Evolutionary conservation across 2,797 vertebrate genomes (phyloP).

Genomic region (Gallinago solitaria): DNA sequence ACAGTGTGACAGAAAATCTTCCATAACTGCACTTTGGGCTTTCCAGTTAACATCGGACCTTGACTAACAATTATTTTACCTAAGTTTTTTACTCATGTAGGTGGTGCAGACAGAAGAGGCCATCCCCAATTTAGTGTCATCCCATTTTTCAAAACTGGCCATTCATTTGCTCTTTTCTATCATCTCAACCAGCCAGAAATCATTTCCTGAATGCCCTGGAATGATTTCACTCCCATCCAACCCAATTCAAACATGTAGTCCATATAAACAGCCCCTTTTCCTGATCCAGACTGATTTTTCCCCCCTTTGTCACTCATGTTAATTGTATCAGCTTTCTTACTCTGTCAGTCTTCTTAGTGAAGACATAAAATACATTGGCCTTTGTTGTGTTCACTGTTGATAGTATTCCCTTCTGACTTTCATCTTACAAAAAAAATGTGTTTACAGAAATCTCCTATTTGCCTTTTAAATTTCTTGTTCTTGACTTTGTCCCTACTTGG

Average conservation of each 20-base stretch:
- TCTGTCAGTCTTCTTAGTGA: not conserved
- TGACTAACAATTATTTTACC: not conserved
- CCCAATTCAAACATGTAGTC: not conserved
- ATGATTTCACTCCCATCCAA: not conserved
- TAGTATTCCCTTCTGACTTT: not conserved
- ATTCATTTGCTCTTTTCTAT: not conserved
- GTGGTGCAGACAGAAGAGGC: not conserved
- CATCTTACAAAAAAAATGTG: not conserved
- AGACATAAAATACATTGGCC: fast-evolving
- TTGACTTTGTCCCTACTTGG: not conserved
- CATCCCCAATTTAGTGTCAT: not conserved
- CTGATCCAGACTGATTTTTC: not conserved
- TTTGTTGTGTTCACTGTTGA: not conserved
- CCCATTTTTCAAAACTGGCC: not conserved
- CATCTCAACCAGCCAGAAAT: not conserved
- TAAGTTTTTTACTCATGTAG: not conserved
- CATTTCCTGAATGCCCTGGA: not conserved
- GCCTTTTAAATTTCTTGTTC: not conserved
- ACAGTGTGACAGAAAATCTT: not conserved
- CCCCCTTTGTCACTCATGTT: not conserved
- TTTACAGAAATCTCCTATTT: not conserved
- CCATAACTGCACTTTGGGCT: fast-evolving
- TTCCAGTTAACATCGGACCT: not conserved
- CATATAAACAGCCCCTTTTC: not conserved
- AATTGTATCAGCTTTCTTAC: not conserved